phyloP scores from a whole-genome alignment of 2,888 invertebrate species.

The Campaea margaritaria region DNA sequence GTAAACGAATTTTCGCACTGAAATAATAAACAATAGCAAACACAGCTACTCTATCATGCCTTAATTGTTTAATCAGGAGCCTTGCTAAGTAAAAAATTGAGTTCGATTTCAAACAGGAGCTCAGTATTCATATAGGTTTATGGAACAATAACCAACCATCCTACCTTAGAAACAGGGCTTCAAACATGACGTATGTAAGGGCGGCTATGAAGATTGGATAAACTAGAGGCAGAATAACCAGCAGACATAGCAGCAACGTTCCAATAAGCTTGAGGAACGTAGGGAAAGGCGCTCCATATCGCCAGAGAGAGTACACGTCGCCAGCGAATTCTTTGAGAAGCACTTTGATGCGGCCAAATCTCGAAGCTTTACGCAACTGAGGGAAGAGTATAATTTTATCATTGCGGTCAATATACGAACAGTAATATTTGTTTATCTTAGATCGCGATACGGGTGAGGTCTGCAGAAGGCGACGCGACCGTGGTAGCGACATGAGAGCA shows the following conservation, averaged over 20 bases:
- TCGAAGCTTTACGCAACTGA: slow-evolving; percentile 72
- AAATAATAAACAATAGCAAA: no score
- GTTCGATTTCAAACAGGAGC: no score
- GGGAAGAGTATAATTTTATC: slow-evolving; percentile 36
- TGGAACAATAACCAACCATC: background rate
- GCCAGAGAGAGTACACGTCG: slow-evolving; percentile 75
- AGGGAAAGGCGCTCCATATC: slow-evolving; percentile 79
- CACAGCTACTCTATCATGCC: no score
- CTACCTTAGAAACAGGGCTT: slow-evolving; percentile 75
- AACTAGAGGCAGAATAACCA: slow-evolving; percentile 70
- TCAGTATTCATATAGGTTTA: background rate
- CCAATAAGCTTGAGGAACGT: slow-evolving; percentile 79
- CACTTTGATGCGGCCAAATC: slow-evolving; percentile 64
- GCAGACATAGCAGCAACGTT: slow-evolving; percentile 69
- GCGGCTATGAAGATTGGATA: slow-evolving; percentile 70
- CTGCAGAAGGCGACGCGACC: no score
- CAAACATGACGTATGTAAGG: slow-evolving; percentile 71
- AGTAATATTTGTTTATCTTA: no score
- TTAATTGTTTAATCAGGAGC: no score
- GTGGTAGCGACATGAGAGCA: no score
- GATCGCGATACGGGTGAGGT: no score
- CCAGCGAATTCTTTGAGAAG: slow-evolving; percentile 66
- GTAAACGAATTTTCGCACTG: no score
- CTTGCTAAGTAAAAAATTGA: no score
- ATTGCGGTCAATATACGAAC: background rate